phyloP scores from a whole-genome alignment of 1,140 invertebrate genomes.

The Portunus trituberculatus region DNA sequence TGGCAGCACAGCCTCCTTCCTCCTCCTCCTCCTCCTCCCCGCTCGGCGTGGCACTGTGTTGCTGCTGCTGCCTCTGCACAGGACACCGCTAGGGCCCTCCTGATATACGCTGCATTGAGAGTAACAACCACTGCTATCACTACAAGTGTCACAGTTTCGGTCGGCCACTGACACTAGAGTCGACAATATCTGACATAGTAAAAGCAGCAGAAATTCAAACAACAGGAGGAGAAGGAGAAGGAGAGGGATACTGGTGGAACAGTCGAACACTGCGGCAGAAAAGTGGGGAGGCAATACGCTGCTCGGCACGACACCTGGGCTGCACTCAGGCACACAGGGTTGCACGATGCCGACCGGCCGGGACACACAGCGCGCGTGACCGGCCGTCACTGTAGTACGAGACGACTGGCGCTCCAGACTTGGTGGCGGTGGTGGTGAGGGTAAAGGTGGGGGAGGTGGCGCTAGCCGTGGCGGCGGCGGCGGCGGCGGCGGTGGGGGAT shows the following conservation, averaged over 20 bases:
- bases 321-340: constrained; percentile 37
- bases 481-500: constrained; percentile 46
- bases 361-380: constrained; percentile 63
- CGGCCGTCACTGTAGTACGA: constrained; percentile 69
- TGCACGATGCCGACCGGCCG: constrained; percentile 64
- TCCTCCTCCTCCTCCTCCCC: constrained; percentile 44
- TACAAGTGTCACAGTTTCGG: neutral
- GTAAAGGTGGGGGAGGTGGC: constrained; percentile 40
- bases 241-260: constrained; percentile 1
- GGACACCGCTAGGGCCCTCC: neutral
- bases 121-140: neutral
- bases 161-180: constrained; percentile 44
- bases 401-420: constrained; percentile 67
- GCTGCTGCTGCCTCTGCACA: constrained; percentile 13
- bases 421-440: constrained; percentile 60
- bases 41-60: neutral
- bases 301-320: constrained; percentile 50
- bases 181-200: constrained; percentile 26
- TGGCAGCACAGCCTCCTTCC: constrained; percentile 42
- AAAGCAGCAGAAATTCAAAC: neutral
- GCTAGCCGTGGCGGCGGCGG: constrained; percentile 47
- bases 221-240: constrained; percentile 29
- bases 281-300: constrained; percentile 16
- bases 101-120: constrained; percentile 53
- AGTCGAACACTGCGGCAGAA: constrained; percentile 33